Conservation (phyloP, 1,140 invertebrate genomes). For the Wiebesia pumilae region DNA sequence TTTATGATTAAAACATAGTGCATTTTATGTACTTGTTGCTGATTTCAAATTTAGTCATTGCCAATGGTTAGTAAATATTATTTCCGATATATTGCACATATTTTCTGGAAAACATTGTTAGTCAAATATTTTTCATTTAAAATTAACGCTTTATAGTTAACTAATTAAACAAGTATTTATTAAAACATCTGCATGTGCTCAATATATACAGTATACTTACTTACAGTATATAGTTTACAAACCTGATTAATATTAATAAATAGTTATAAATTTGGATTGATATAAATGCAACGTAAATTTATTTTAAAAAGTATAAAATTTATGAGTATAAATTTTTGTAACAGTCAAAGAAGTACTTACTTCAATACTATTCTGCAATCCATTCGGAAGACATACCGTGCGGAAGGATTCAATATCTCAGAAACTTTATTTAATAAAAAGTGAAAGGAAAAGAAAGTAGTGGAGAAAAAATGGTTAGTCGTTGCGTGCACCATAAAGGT, state of each 20-base stretch:
- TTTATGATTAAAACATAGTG: conserved; percentile 4
- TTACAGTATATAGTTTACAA: no score
- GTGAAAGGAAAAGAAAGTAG: not conserved
- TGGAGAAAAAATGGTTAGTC: not conserved
- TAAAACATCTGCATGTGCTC: not conserved
- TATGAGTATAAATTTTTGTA: not conserved
- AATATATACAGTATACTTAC: not conserved
- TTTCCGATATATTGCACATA: not conserved
- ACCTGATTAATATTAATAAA: no score
- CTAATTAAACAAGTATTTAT: no score
- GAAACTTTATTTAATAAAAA: not conserved
- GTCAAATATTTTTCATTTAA: no score
- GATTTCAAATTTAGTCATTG: not conserved
- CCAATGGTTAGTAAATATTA: not conserved
- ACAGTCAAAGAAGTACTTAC: not conserved
- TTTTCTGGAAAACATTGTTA: no score
- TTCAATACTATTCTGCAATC: not conserved
- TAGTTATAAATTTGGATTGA: no score
- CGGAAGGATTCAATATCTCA: not conserved
- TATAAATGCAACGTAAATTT: not conserved
- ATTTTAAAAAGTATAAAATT: not conserved
- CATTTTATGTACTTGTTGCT: not conserved
- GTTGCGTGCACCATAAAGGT: not conserved
- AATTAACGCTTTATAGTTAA: no score
- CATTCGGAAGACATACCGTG: not conserved